A percentile compares a stretch with the other conserved stretches of the same genome.
These are phyloP conservation scores for Vandiemenella viatica DNA, from an alignment of 2,888 invertebrate species.

Conservation along the genomic window DNA sequence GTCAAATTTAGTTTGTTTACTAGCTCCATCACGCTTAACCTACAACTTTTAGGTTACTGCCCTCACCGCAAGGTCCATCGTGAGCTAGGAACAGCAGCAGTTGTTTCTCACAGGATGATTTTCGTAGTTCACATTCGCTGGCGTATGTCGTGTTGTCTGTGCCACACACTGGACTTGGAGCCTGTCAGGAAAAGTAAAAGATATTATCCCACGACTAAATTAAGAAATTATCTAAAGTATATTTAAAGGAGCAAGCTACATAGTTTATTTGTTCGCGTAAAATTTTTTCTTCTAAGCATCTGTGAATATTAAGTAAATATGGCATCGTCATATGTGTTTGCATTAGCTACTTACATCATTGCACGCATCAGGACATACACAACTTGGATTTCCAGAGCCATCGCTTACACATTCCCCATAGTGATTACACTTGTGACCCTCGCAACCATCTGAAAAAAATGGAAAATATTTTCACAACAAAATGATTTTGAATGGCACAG, in stretches of 20 bases:
- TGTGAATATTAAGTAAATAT: not conserved
- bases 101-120: constrained; percentile 61
- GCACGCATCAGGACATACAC: not conserved
- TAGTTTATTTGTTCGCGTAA: not conserved
- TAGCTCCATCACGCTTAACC: too few species aligned
- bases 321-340: not conserved
- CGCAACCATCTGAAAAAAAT: constrained; percentile 62
- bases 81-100: constrained; percentile 58
- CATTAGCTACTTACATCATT: constrained; percentile 8
- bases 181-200: not conserved
- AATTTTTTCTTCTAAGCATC: not conserved
- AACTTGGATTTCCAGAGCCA: constrained; percentile 18
- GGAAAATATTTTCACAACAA: too few species aligned
- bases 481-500: too few species aligned
- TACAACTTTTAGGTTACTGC: too few species aligned
- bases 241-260: too few species aligned
- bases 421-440: constrained; percentile 57
- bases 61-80: constrained; percentile 73
- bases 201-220: too few species aligned
- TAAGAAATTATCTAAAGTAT: too few species aligned
- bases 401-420: constrained; percentile 59
- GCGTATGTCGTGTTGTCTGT: constrained; percentile 73
- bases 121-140: constrained; percentile 70
- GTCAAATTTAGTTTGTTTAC: too few species aligned
- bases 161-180: constrained; percentile 68